Conservation (phyloP, 2,797 vertebrate species). For the Tapera naevia region DNA sequence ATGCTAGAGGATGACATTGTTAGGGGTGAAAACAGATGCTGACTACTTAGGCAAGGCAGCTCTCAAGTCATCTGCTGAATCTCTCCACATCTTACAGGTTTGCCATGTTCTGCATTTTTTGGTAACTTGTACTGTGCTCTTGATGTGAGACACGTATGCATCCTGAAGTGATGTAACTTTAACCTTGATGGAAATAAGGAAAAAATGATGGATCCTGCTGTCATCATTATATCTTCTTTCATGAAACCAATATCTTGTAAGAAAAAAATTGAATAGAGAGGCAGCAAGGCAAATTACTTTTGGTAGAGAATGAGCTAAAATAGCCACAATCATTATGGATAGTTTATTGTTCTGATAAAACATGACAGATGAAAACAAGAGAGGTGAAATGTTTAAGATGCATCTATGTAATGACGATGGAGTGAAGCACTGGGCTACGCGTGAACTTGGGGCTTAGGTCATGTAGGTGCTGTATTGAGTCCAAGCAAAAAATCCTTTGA, state of each 20-base stretch:
- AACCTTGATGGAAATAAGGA: neutral
- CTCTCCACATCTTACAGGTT: neutral
- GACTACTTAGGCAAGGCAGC: neutral
- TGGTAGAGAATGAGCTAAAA: neutral
- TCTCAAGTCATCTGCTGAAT: neutral
- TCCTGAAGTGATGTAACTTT: neutral
- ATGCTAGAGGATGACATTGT: neutral
- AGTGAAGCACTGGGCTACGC: neutral
- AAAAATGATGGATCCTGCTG: neutral
- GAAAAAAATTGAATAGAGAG: neutral
- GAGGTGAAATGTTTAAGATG: rapidly evolving
- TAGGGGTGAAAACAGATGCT: neutral
- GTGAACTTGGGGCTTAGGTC: neutral
- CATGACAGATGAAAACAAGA: neutral
- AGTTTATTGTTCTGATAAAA: neutral
- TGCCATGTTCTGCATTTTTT: neutral
- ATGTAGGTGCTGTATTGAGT: neutral
- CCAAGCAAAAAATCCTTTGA: neutral
- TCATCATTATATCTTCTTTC: neutral
- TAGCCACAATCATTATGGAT: neutral
- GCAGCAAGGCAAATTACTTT: neutral
- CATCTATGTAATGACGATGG: neutral
- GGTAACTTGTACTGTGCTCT: neutral
- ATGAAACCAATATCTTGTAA: neutral
- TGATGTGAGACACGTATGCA: neutral